Evolutionary conservation across 1,140 invertebrate genomes (phyloP).

Genomic region (Achatina immaculata): DNA sequence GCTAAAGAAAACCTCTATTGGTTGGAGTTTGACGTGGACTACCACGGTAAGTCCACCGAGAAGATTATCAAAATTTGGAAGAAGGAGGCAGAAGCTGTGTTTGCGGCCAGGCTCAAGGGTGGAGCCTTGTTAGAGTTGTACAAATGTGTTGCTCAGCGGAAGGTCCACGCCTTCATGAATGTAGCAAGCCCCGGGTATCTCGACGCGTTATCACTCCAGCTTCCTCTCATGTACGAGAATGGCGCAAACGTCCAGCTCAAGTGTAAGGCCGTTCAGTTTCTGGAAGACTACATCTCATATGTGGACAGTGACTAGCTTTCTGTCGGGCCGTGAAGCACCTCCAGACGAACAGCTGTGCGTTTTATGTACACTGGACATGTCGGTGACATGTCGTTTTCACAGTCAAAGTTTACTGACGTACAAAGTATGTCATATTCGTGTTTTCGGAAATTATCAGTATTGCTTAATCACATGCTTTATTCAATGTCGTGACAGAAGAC

Average conservation of each 20-base stretch:
- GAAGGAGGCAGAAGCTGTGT: conserved; percentile 44
- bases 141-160: conserved; percentile 51
- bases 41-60: conserved; percentile 44
- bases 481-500: too few relatives aligned
- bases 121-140: conserved; percentile 48
- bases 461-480: too few relatives aligned
- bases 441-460: too few relatives aligned
- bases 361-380: too few relatives aligned
- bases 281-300: background rate
- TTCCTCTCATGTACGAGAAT: background rate
- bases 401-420: too few relatives aligned
- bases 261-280: background rate
- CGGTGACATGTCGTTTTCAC: too few relatives aligned
- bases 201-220: background rate
- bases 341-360: too few relatives aligned
- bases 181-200: background rate
- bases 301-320: background rate
- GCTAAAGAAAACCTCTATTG: conserved; percentile 48
- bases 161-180: conserved; percentile 40
- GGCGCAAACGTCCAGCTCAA: background rate
- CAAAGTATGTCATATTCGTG: too few relatives aligned
- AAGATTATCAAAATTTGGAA: conserved; percentile 48
- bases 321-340: too few relatives aligned
- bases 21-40: conserved; percentile 49
- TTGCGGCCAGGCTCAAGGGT: conserved; percentile 40